Evolutionary conservation across 2,113 vertebrate species (phyloP), one percentile per base, ranked within the genome.

Genomic region (Plectropomus leopardus): DNA sequence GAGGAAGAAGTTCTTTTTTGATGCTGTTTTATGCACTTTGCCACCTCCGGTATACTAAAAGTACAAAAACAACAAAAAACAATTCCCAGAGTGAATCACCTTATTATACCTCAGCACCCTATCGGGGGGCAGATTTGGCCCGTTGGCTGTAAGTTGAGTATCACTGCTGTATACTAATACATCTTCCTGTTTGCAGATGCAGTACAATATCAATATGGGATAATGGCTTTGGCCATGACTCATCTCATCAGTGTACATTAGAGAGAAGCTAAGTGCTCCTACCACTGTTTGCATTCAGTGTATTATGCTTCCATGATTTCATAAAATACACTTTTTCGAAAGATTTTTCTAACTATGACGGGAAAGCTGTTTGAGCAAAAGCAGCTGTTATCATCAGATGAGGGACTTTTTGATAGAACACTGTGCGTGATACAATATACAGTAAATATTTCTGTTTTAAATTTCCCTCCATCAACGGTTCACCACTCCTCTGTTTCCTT

Each of bases 381-480:
- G 26, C 61, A 45, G 5, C 67, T 23, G 63, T 50, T 78, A 30
- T 70, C 32, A 40, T 71, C 16, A 34, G 21, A 53, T 2, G 9
- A 21, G 23, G 60, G 45, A 15, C 10, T 44, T 60, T 36, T 60
- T 51, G n/a, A 24, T 34, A 23, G 47, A 42, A n/a, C 24, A 5
- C 32, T n/a, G 15, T 32, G 24, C 3, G 0, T 34, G 24, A 21
- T 42, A 4, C 5, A 21, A 24, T 48, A 4, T 23, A 23, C 14
- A 24, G 48, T 44, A 23, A 65, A 61, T 66, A 65, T 79, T 71
- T 73, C 24, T 34, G 32, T 59, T 90, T 87, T 50, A 67, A 85
- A 89, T 82, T 64, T 78, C 88, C 80, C 76, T 85, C 86, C 78
- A 42, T 83, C 10, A 40, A 23, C 54, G 65, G 60, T 59, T 84